phyloP scores from a whole-genome alignment of 2,888 invertebrate genomes.

The Panopea generosa region DNA sequence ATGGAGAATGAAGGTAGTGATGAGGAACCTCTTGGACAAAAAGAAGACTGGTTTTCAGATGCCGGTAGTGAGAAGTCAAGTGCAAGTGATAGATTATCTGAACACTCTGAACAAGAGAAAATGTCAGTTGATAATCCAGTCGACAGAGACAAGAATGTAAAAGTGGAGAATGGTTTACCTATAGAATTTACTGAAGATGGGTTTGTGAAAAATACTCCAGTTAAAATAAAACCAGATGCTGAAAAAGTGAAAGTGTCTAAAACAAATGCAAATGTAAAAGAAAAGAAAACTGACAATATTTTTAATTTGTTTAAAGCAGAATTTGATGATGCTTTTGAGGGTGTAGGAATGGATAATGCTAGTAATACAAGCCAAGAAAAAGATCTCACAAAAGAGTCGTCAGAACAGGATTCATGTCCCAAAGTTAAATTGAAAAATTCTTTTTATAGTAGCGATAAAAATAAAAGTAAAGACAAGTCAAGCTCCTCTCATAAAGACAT shows the following conservation, averaged over 20 bases:
- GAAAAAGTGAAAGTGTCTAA: conserved; percentile 12
- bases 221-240: conserved; percentile 10
- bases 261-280: neutral
- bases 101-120: conserved; percentile 27
- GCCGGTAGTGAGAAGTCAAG: conserved; percentile 55
- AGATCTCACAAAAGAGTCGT: neutral
- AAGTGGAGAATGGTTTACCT: conserved; percentile 30
- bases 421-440: neutral
- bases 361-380: neutral
- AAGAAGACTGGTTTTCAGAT: conserved; percentile 44
- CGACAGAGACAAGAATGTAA: neutral
- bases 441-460: conserved; percentile 5
- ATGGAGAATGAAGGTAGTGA: conserved; percentile 66
- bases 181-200: conserved; percentile 62
- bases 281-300: conserved; percentile 38
- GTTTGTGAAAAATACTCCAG: conserved; percentile 45
- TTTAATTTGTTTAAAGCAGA: conserved; percentile 55
- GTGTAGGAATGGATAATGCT: conserved; percentile 4
- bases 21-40: conserved; percentile 52
- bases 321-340: conserved; percentile 52
- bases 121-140: conserved; percentile 1
- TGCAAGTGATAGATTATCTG: conserved; percentile 24
- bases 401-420: neutral
- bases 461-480: no score
- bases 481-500: no score